A percentile compares a stretch with the other conserved stretches of the same genome.
phyloP scores from a whole-genome alignment of 2,888 invertebrate species.

The Lasiommata megera region DNA sequence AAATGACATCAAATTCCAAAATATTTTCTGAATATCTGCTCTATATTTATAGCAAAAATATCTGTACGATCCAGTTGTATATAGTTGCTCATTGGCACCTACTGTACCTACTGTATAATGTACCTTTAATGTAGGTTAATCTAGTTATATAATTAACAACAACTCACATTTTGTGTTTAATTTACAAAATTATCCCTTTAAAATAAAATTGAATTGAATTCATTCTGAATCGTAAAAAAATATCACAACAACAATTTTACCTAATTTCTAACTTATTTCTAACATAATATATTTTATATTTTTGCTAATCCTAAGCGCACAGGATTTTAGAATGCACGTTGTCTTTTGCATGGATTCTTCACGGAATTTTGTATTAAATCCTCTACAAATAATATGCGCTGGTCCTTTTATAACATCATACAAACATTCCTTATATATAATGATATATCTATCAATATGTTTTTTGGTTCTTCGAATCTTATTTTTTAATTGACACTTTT shows the following conservation, averaged over 20 bases:
- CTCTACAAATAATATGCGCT: not conserved
- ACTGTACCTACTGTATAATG: not conserved
- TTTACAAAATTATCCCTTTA: not conserved
- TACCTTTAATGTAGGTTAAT: not conserved
- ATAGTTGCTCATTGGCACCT: not conserved
- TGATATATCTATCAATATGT: slow-evolving; percentile 10
- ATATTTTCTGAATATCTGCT: slow-evolving; percentile 4
- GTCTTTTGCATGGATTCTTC: not conserved
- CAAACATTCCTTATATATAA: not conserved
- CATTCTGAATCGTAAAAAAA: not conserved
- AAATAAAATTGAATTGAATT: not conserved
- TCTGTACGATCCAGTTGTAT: slow-evolving; percentile 3
- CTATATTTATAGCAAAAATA: slow-evolving; percentile 26
- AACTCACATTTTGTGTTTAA: not conserved
- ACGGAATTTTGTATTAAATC: too few relatives aligned
- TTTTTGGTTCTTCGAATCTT: slow-evolving; percentile 11
- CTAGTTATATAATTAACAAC: not conserved
- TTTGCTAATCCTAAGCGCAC: not conserved
- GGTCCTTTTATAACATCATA: not conserved
- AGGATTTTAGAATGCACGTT: not conserved
- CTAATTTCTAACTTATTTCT: not conserved
- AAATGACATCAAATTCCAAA: slow-evolving; percentile 12
- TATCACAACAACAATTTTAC: slow-evolving; percentile 2
- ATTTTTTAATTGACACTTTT: slow-evolving; percentile 17
- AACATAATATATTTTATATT: not conserved